phyloP scores from a whole-genome alignment of 2,113 vertebrate species.

The Glaucomys volans region DNA sequence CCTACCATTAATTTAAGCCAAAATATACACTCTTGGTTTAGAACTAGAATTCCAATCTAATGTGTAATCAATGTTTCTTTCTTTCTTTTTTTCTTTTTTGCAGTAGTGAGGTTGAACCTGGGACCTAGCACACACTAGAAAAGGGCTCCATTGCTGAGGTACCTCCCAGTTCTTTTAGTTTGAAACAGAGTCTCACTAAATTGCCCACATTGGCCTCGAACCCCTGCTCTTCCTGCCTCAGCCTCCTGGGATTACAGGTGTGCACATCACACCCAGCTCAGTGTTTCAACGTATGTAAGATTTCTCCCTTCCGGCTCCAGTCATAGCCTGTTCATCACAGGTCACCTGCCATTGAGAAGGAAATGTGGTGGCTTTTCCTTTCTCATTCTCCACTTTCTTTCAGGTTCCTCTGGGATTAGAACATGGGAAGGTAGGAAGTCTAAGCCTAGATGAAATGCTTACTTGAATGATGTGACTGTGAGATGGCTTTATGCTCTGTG shows the following conservation, averaged over 20 bases:
- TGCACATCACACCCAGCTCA: neutral
- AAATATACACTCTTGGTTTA: slow-evolving; percentile 46
- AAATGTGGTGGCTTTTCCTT: neutral
- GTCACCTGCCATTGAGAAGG: neutral
- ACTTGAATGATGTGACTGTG: neutral
- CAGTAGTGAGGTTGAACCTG: neutral
- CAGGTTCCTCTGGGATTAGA: neutral
- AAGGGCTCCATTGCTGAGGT: neutral
- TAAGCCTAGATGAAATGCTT: neutral
- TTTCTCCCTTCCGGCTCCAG: neutral
- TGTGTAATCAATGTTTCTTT: neutral
- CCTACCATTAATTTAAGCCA: neutral
- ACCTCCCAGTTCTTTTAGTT: neutral
- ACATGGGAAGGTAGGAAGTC: neutral
- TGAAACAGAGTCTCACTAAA: neutral
- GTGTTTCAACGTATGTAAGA: neutral
- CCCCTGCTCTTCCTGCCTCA: neutral
- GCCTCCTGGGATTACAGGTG: neutral
- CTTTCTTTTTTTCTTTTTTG: neutral
- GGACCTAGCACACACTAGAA: neutral
- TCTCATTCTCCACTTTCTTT: neutral
- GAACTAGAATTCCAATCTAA: slow-evolving; percentile 29
- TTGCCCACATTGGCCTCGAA: neutral
- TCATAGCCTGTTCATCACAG: neutral
- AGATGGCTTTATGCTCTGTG: neutral